Evolutionary conservation across 2,797 vertebrate species (phyloP), one percentile per base, ranked within the genome.

Genomic region (Schizothorax lantsangensis): DNA sequence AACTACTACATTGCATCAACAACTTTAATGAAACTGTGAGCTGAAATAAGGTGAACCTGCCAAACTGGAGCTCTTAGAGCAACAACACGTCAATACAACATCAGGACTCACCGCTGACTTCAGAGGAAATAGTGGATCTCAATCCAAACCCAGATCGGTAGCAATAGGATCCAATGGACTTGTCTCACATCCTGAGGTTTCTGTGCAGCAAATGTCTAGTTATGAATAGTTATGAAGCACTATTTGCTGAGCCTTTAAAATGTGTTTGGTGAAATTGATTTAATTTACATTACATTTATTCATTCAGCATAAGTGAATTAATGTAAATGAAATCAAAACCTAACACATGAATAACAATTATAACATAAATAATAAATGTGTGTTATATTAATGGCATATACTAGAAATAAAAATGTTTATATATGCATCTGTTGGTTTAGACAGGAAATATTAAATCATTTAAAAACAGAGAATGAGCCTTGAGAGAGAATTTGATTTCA

Each of bases 1-100:
- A 19, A 57, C 47, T 33, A 45, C 36, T 45, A 59, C 52, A 71
- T 21, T 71, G 64, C 74, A 79, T 59, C 75, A 85, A 71, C 84
- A 79, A 52, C 64, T 30, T 85, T 79, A 85, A 69, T 85, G 45
- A 79, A 85, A 71, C 74, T 47, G 47, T 69, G 49, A 71, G 75
- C n/a, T 52, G 66, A 79, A 85, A 79, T 59, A 77, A 79, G 64
- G 49, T 57, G 75, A 79, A 68, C 36, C 74, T 85, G 84, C 36
- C 64, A 85, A 69, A 79, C 66, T 59, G 49, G 6, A 85, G 78
- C n/a, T 79, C 26, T 74, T 49, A 30, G 45, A 74, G 54, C 40
- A 84, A 64, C 54, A 59, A 43, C 64, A 79, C 19, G 12, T 79
- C 64, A 71, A 72, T 85, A 85, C 79, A 85, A 71, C 47, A 79